A percentile compares a stretch with the other conserved stretches of the same genome.
phyloP scores from a whole-genome alignment of 2,888 invertebrate species.

The Acrobasis repandana region DNA sequence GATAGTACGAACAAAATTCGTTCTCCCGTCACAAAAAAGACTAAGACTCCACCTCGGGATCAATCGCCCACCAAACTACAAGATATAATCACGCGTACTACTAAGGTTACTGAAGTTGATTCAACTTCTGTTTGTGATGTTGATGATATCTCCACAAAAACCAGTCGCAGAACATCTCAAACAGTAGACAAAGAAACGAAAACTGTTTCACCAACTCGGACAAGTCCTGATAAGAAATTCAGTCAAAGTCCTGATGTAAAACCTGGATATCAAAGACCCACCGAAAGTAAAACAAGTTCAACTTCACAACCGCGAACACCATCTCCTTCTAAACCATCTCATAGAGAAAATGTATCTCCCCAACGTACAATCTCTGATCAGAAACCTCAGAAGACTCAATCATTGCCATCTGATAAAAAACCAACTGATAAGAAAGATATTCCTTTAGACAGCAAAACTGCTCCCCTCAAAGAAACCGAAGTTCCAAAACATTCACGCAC shows the following conservation, averaged over 20 bases:
- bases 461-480: background rate
- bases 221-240: constrained; percentile 17
- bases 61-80: constrained; percentile 55
- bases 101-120: constrained; percentile 1
- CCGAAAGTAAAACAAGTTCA: constrained; percentile 17
- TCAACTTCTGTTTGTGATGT: constrained; percentile 10
- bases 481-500: constrained; percentile 27
- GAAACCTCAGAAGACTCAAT: background rate
- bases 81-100: constrained; percentile 39
- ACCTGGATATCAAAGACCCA: constrained; percentile 24
- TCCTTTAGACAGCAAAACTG: background rate
- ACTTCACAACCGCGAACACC: constrained; percentile 4
- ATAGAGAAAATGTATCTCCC: background rate
- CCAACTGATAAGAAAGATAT: background rate
- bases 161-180: constrained; percentile 26
- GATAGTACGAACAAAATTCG: constrained; percentile 39
- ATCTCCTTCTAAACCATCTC: background rate
- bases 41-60: constrained; percentile 40
- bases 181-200: constrained; percentile 25
- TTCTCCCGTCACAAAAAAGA: constrained; percentile 29
- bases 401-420: constrained; percentile 1
- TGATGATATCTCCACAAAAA: constrained; percentile 22
- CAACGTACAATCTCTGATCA: background rate
- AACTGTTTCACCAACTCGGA: constrained; percentile 28
- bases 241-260: constrained; percentile 31